Evolutionary conservation across 2,113 vertebrate species (phyloP).

Genomic region (Erinaceus europaeus): DNA sequence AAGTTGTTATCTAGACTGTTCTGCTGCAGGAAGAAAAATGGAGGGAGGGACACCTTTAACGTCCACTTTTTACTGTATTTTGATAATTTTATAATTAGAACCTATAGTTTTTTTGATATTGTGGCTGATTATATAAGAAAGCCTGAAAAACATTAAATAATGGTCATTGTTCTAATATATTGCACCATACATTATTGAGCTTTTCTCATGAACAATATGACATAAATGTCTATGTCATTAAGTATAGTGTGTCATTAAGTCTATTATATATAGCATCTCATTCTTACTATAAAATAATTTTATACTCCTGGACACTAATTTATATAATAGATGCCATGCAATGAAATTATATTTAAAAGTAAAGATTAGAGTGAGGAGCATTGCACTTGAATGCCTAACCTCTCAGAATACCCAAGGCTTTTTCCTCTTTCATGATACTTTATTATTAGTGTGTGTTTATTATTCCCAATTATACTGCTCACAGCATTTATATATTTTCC

Average conservation of each 20-base stretch:
- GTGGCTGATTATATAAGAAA: constrained; percentile 37
- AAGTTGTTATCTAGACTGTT: constrained; percentile 17
- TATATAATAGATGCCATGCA: constrained; percentile 20
- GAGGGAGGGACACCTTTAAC: background rate
- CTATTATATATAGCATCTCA: constrained; percentile 2
- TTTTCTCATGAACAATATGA: background rate
- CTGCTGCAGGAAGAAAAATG: background rate
- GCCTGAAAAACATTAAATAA: constrained; percentile 36
- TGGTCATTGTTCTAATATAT: constrained; percentile 14
- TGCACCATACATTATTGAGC: background rate
- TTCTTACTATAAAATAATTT: constrained; percentile 3
- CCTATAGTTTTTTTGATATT: constrained; percentile 39
- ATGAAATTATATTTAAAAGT: constrained; percentile 53
- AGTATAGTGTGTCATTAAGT: constrained; percentile 12
- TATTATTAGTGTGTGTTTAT: constrained; percentile 55
- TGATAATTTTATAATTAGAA: constrained; percentile 19
- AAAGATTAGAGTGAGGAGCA: background rate
- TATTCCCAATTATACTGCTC: constrained; percentile 35
- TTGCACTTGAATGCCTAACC: constrained; percentile 4
- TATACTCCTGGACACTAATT: background rate
- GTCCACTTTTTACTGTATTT: constrained; percentile 30
- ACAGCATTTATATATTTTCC: constrained; percentile 6
- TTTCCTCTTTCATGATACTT: constrained; percentile 50
- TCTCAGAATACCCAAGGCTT: constrained; percentile 35
- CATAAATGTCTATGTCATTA: background rate